Conservation (phyloP, 1,140 invertebrate genomes). For the Belonocnema kinseyi region DNA sequence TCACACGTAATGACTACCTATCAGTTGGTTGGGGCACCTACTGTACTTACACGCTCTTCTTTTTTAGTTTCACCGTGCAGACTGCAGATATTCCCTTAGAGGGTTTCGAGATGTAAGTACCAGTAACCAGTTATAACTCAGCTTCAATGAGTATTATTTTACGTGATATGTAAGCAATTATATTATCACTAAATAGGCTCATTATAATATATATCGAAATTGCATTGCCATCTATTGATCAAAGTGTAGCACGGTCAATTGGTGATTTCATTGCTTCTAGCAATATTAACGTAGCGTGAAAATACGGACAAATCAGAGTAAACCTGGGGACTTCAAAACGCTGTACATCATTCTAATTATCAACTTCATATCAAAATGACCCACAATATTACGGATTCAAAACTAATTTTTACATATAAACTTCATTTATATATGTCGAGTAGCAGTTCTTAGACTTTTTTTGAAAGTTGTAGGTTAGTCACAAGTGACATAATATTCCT, state of each 20-base stretch:
- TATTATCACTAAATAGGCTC: neutral
- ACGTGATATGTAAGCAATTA: neutral
- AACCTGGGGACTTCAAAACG: neutral
- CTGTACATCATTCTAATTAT: no score
- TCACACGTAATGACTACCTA: slow-evolving; percentile 16
- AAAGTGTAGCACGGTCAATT: neutral
- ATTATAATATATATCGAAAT: neutral
- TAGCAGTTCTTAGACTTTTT: no score
- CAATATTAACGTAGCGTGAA: neutral
- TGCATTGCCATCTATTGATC: neutral
- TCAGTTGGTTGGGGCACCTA: neutral
- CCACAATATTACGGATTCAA: no score
- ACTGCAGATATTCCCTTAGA: neutral
- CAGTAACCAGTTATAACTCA: neutral
- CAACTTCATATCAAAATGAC: neutral
- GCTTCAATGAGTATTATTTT: slow-evolving; percentile 1
- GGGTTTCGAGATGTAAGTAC: neutral
- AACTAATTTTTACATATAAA: no score
- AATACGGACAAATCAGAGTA: neutral
- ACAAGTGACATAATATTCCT: no score
- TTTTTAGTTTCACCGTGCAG: neutral
- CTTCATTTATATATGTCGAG: no score
- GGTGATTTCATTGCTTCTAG: neutral
- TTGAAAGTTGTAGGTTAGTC: no score
- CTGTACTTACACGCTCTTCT: neutral